Evolutionary conservation across 64 coral and sea anemone genomes (phyloP).

Genomic region (Pachyseris speciosa): DNA sequence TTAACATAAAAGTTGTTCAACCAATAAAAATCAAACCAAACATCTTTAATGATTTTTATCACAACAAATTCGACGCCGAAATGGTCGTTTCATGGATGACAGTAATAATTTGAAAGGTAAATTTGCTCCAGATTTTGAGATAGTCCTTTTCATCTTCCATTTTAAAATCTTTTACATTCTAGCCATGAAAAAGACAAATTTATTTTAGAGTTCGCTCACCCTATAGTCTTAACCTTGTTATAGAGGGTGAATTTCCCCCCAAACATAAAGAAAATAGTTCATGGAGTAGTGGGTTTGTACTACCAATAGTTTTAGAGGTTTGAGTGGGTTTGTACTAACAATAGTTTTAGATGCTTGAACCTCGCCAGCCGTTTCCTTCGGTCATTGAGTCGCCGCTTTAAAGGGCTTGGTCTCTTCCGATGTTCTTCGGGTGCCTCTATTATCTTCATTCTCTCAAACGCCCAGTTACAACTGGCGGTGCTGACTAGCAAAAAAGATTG

Average conservation of each 20-base stretch:
- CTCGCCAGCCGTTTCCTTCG: constrained; percentile 4
- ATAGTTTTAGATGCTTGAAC: neutral
- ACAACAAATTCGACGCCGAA: too few species aligned
- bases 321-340: constrained; percentile 26
- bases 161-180: too few species aligned
- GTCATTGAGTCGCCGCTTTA: neutral
- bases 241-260: neutral
- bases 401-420: neutral
- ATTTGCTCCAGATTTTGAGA: too few species aligned
- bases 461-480: neutral
- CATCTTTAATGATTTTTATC: too few species aligned
- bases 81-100: too few species aligned
- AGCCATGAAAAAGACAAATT: neutral
- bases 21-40: too few species aligned
- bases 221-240: too few species aligned
- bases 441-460: neutral
- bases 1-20: too few species aligned
- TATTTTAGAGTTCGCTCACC: too few species aligned
- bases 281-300: neutral
- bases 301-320: constrained; percentile 19
- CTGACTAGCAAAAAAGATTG: neutral
- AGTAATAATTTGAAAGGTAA: too few species aligned
- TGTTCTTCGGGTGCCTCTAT: neutral
- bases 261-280: neutral
- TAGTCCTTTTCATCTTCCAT: too few species aligned